Conservation (phyloP, 2,888 invertebrate species). For the Tryphoninae sp. region DNA sequence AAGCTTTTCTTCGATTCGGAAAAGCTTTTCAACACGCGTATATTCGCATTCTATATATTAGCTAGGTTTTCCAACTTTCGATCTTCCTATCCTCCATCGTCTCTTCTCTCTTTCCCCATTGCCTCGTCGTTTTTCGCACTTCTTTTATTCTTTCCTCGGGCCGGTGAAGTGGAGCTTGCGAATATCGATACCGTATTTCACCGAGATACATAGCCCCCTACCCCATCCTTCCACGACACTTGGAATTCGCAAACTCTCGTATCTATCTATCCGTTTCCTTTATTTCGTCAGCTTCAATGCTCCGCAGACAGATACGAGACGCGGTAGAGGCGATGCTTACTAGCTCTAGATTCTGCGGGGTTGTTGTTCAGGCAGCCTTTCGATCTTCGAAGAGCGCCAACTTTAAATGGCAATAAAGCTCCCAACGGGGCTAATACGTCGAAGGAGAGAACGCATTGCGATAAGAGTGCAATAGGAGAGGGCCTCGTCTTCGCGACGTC, state of each 20-base stretch:
- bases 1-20: constrained; percentile 20
- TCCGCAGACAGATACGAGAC: constrained; percentile 45
- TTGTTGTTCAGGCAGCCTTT: constrained; percentile 7
- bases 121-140: constrained; percentile 3
- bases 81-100: constrained; percentile 14
- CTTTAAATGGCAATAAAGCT: constrained; percentile 63
- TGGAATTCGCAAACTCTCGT: constrained; percentile 52
- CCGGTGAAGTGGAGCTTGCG: neutral
- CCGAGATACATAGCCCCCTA: constrained; percentile 7
- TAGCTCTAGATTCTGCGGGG: neutral
- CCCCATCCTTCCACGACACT: neutral
- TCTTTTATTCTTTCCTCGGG: neutral
- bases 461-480: constrained; percentile 19
- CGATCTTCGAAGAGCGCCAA: constrained; percentile 49
- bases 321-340: constrained; percentile 1
- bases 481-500: constrained; percentile 44
- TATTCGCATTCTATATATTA: neutral
- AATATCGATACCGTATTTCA: constrained; percentile 52
- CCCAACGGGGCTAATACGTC: constrained; percentile 47
- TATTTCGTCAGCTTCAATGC: constrained; percentile 48
- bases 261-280: constrained; percentile 37
- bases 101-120: constrained; percentile 9
- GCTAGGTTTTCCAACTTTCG: constrained; percentile 2
- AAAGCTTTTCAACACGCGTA: constrained; percentile 26
- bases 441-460: constrained; percentile 36